Percentiles rank a stretch among this genome's conserved stretches.
Evolutionary conservation across 2,888 invertebrate species (phyloP).

Genomic region (Drosophila birchii): DNA sequence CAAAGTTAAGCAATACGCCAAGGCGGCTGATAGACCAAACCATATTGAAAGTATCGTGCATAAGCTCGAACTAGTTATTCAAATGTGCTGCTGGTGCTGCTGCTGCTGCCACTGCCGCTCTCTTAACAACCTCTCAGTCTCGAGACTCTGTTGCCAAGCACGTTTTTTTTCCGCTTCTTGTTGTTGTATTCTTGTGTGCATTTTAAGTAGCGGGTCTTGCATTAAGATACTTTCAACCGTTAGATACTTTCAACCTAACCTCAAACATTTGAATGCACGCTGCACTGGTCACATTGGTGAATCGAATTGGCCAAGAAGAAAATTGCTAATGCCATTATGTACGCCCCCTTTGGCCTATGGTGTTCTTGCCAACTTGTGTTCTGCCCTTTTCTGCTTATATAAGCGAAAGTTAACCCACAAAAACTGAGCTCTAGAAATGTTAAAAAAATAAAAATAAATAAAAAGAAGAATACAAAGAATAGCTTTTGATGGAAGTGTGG

Average conservation of each 20-base stretch:
- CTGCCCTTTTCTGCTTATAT: conserved; percentile 73
- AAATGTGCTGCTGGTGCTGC: conserved; percentile 71
- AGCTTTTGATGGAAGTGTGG: conserved; percentile 39
- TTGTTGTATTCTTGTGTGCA: conserved; percentile 63
- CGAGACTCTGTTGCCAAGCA: conserved; percentile 73
- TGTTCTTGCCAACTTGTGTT: conserved; percentile 41
- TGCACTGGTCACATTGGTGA: conserved; percentile 57
- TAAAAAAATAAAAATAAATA: conserved; percentile 14
- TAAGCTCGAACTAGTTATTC: conserved; percentile 77
- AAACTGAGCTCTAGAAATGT: conserved; percentile 25
- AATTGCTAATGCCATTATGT: conserved; percentile 68
- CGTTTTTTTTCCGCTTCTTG: conserved; percentile 65
- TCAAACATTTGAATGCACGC: conserved; percentile 43
- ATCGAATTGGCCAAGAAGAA: conserved; percentile 62
- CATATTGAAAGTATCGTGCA: conserved; percentile 75
- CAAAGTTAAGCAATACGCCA: conserved; percentile 75
- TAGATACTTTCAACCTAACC: conserved; percentile 67
- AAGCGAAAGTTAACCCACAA: conserved; percentile 72
- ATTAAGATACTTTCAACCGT: conserved; percentile 63
- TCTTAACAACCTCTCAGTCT: conserved; percentile 38
- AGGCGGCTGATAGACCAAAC: conserved; percentile 61
- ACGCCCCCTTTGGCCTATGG: conserved; percentile 48
- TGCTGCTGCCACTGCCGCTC: conserved; percentile 51
- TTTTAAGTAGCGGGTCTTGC: conserved; percentile 72
- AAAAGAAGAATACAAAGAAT: background rate